These are phyloP conservation scores for Engystomops pustulosus DNA, from an alignment of 2,113 vertebrate species.

Conservation along the genomic window DNA sequence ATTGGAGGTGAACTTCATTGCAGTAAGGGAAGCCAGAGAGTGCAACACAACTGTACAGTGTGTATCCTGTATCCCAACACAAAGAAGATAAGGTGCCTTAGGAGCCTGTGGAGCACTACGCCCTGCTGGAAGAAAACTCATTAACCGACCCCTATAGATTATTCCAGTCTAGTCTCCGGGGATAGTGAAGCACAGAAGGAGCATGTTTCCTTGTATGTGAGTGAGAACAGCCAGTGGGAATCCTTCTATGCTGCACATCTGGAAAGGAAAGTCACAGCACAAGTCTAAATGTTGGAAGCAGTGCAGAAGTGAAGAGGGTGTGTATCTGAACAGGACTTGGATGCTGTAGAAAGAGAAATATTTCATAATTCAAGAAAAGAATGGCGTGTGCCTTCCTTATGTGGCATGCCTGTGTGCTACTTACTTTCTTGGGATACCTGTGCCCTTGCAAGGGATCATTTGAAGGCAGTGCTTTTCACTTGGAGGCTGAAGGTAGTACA, in stretches of 20 bases:
- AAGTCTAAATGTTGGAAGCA: conserved; percentile 70
- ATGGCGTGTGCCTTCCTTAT: conserved; percentile 74
- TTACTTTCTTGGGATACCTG: conserved; percentile 70
- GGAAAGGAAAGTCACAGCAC: conserved; percentile 68
- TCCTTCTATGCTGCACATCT: conserved; percentile 71
- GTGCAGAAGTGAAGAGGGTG: conserved; percentile 64
- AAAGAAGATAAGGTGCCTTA: conserved; percentile 69
- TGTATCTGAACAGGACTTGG: conserved; percentile 61
- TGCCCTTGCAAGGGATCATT: conserved; percentile 66
- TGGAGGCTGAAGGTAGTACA: conserved; percentile 76
- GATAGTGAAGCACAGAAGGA: conserved; percentile 51
- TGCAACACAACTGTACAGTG: conserved; percentile 58
- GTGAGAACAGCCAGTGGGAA: conserved; percentile 63
- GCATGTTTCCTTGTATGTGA: conserved; percentile 59
- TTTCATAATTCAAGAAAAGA: conserved; percentile 69
- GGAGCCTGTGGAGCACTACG: conserved; percentile 64
- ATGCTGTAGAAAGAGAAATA: conserved; percentile 63
- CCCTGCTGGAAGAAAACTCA: conserved; percentile 67
- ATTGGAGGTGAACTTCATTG: conserved; percentile 74
- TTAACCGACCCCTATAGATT: conserved; percentile 69
- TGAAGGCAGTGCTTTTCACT: conserved; percentile 67
- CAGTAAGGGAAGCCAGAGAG: conserved; percentile 72
- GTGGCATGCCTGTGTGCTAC: conserved; percentile 66
- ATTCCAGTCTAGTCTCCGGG: conserved; percentile 69
- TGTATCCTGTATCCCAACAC: conserved; percentile 67